Conservation (phyloP, 2,113 vertebrate genomes). For the Gobius niger region DNA sequence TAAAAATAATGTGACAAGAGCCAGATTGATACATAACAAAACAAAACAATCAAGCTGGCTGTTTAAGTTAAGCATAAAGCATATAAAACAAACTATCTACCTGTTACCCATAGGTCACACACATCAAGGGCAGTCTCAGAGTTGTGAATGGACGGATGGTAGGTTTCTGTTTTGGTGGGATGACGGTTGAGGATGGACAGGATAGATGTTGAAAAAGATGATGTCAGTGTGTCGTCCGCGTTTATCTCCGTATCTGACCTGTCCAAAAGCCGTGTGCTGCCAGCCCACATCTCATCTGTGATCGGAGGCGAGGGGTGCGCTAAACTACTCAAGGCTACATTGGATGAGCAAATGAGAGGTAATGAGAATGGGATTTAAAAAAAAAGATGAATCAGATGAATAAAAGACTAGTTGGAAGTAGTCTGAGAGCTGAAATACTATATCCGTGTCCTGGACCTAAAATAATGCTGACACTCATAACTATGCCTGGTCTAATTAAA, state of each 20-base stretch:
- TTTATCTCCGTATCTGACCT: conserved; percentile 78
- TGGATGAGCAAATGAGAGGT: conserved; percentile 26
- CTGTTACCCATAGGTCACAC: conserved; percentile 57
- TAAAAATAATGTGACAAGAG: too few relatives aligned
- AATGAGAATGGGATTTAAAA: conserved; percentile 75
- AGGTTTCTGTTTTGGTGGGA: conserved; percentile 76
- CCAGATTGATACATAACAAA: neutral
- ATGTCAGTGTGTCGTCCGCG: conserved; percentile 77
- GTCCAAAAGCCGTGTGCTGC: conserved; percentile 80
- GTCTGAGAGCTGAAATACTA: conserved; percentile 22
- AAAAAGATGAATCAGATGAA: neutral
- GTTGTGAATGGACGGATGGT: conserved; percentile 11
- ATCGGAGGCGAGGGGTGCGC: conserved; percentile 81
- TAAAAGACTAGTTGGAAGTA: neutral
- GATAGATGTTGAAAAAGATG: conserved; percentile 88
- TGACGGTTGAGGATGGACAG: conserved; percentile 86
- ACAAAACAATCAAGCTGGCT: neutral
- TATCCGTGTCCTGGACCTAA: conserved; percentile 19
- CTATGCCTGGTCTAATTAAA: conserved; percentile 13
- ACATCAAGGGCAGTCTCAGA: conserved; percentile 37
- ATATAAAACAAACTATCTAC: conserved; percentile 40
- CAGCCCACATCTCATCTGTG: conserved; percentile 84
- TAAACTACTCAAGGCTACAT: conserved; percentile 91
- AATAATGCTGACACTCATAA: neutral
- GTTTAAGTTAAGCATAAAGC: too few relatives aligned